phyloP scores from a whole-genome alignment of 2,113 vertebrate species.

The Sakesphorus luctuosus region DNA sequence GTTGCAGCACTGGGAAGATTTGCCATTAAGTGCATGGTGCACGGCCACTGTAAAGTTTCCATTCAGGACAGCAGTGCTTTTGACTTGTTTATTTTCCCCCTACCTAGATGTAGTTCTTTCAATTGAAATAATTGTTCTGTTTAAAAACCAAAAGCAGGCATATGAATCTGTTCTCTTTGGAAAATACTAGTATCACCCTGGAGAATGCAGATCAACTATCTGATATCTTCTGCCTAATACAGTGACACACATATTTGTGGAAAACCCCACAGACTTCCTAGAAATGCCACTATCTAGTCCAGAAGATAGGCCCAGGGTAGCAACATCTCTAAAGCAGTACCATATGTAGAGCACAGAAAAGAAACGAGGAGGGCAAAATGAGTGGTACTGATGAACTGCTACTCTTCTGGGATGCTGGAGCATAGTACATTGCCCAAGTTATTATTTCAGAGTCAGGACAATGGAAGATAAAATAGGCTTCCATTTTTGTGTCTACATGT shows the following conservation, averaged over 20 bases:
- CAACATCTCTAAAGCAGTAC: not conserved
- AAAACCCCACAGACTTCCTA: not conserved
- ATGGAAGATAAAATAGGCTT: not conserved
- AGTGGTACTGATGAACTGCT: not conserved
- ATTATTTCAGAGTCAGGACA: not conserved
- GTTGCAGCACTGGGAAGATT: not conserved
- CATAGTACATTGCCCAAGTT: not conserved
- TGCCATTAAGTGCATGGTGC: not conserved
- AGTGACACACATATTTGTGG: not conserved
- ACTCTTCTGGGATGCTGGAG: not conserved
- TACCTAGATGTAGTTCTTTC: not conserved
- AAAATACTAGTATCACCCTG: not conserved
- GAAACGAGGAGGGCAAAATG: not conserved
- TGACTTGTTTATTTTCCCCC: accelerated
- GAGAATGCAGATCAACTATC: not conserved
- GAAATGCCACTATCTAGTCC: not conserved
- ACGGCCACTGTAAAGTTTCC: not conserved
- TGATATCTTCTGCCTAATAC: not conserved
- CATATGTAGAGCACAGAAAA: not conserved
- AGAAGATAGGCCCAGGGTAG: not conserved
- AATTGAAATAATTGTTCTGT: not conserved
- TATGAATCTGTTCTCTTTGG: not conserved
- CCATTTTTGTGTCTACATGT: not conserved
- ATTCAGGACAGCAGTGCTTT: not conserved
- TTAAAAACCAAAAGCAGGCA: not conserved